Evolutionary conservation across 2,113 vertebrate species (phyloP).

Genomic region (Apistogramma diplotaenia): DNA sequence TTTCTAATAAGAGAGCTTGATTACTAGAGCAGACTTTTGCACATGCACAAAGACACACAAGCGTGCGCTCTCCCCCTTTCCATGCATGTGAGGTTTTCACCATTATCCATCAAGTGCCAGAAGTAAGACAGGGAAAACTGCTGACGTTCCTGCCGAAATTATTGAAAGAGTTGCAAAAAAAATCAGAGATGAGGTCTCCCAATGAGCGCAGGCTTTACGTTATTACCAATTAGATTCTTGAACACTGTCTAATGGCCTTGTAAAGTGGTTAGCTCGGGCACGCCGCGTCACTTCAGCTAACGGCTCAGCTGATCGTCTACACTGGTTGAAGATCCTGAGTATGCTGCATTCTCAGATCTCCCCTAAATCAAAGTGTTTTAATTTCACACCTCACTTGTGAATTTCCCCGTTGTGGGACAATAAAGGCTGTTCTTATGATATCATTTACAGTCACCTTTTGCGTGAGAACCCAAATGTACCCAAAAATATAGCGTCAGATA

Average conservation of each 20-base stretch:
- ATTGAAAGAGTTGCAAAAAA: not conserved
- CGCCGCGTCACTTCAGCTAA: not conserved
- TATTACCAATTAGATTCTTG: not conserved
- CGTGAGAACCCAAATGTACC: not conserved
- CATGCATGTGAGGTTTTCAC: not conserved
- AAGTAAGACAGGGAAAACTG: not conserved
- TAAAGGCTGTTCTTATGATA: too few species aligned
- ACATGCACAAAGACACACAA: not conserved
- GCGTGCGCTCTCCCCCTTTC: not conserved
- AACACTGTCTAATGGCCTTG: not conserved
- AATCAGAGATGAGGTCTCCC: not conserved
- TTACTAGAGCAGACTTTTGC: slow-evolving; percentile 21
- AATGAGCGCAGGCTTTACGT: not conserved
- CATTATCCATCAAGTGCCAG: not conserved
- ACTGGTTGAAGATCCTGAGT: not conserved
- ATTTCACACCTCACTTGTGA: not conserved
- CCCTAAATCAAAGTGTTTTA: not conserved
- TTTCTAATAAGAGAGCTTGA: slow-evolving; percentile 48
- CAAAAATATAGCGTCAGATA: not conserved
- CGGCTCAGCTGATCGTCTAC: not conserved
- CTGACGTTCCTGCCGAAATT: not conserved
- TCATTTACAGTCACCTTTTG: not conserved
- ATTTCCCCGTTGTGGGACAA: too few species aligned
- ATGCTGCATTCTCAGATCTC: not conserved
- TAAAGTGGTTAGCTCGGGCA: not conserved